phyloP scores from a whole-genome alignment of 2,888 invertebrate species.

The Dione vanillae region DNA sequence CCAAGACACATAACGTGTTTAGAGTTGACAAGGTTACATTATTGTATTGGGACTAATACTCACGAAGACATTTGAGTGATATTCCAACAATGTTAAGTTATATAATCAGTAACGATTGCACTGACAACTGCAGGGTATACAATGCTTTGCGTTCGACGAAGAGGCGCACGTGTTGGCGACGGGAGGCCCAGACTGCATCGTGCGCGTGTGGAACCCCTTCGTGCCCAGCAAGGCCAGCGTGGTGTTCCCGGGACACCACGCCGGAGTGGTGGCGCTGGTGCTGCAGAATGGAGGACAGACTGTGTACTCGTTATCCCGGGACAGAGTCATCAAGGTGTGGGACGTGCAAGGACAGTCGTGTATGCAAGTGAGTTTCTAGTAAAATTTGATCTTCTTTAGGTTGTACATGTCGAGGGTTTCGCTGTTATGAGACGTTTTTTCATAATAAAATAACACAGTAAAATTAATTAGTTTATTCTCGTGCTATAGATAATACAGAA shows the following conservation, averaged over 20 bases:
- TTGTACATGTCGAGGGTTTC: too few species aligned
- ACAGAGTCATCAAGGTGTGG: slow-evolving; percentile 91
- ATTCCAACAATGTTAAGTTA: too few species aligned
- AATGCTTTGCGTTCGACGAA: slow-evolving; percentile 86
- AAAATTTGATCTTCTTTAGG: background rate
- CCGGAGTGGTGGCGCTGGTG: slow-evolving; percentile 87
- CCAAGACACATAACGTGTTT: slow-evolving; percentile 84
- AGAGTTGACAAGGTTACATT: slow-evolving; percentile 76
- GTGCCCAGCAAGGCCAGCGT: slow-evolving; percentile 87
- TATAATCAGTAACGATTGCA: too few species aligned
- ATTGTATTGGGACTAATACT: background rate
- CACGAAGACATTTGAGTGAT: too few species aligned
- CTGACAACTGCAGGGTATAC: slow-evolving; percentile 78
- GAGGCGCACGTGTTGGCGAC: slow-evolving; percentile 85
- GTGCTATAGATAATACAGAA: too few species aligned
- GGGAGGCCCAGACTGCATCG: slow-evolving; percentile 90
- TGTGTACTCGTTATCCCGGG: slow-evolving; percentile 89
- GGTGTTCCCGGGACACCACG: slow-evolving; percentile 87
- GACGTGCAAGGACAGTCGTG: slow-evolving; percentile 87
- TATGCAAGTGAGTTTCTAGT: slow-evolving; percentile 82
- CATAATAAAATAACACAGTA: too few species aligned
- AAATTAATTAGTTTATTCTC: too few species aligned
- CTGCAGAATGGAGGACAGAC: slow-evolving; percentile 87
- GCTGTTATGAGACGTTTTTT: too few species aligned
- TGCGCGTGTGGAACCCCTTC: slow-evolving; percentile 92